Base-by-base conservation (phyloP, 2,888 invertebrate species). In the Drosophila stalkeri region DNA sequence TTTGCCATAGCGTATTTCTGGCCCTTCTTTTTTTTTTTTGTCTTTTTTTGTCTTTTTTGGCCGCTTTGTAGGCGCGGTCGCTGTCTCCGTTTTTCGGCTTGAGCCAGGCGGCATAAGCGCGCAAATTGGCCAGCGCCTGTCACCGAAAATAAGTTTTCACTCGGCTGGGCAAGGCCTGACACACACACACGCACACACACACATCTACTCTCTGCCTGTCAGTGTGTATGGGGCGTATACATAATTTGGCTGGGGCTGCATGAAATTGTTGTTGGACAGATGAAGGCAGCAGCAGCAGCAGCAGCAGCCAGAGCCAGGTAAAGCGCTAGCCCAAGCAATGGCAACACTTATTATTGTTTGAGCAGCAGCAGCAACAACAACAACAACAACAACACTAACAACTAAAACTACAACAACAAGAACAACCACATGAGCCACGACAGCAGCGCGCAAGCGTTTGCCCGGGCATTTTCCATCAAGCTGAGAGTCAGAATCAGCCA, bases 371-470 rank as follows among this genome's bases (percentile, higher is more conserved):
- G 9, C 72, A 71, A 4, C 60, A 65, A 2, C 71, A 68, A 6
- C 77, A 74, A 11, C 72, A 71, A 6, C 57, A 65, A 6, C 35
- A 71, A 2, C 44, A 56, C 11, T 54, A 68, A 14, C 47, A 39
- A 4, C 65, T 57, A 44, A 35, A 18, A 12, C 43, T 64, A 31
- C 61, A 68, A 18, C 49, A 44, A 9, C 65, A 78, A 62, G 69
- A 72, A 64, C 44, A 77, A 68, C 35, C 14, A 43, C 39, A 70
- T 64, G 52, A 67, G 59, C 65, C 71, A 74, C 72, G 68, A 75
- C 68, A 82, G 74, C 80, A 92, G 80, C 72, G 92, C 92, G 93
- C 92, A 93, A 90, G 93, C 92, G 92, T 91, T 92, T 93, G 82
- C 93, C 92, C 92, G 93, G 93, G 93, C 92, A 92, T 92, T 92